Evolutionary conservation across 2,113 vertebrate genomes (phyloP), one percentile per base, ranked within the genome.

Genomic region (Nothobranchius kuhntae): DNA sequence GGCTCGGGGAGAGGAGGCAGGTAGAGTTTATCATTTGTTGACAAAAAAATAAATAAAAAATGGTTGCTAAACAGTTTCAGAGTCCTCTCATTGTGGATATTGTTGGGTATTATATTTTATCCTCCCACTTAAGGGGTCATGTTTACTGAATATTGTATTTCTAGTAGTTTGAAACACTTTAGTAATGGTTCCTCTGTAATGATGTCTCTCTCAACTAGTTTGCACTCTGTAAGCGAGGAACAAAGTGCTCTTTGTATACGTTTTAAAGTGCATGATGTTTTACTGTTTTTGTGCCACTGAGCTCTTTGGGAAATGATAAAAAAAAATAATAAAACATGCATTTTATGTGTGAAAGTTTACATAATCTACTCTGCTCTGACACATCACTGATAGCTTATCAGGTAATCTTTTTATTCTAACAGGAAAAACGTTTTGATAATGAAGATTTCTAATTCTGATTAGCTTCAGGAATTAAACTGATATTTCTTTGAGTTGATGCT

Each of bases 201-300:
- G 44, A 40, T 40, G 65, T 89, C 75, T 72, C 67, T 88, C 48
- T 86, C 38, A 80, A 83, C 9, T 89, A 85, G 84, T 92, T 88
- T 88, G 84, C 80, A 88, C 91, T 94, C 88, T 93, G 87, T 92
- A 62, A 86, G 88, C 89, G 65, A 66, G 67, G 50, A 26, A 57
- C 69, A 62, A 81, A 62, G 61, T 77, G 56, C 48, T 86, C 13
- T 93, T 91, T 81, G 79, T 91, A 86, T 73, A 89, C 83, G 77
- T 89, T 87, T 87, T 54, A 10, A 77, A 80, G 68, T 91, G 78
- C 89, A 91, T 92, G 88, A 85, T 77, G 46, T 87, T 66, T 53
- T 91, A 35, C 57, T 51, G 48, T 51, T 17, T 51, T 68, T 88
- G 71, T 77, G 42, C 45, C 70, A 69, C 17, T 69, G 66, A 80